These are phyloP conservation scores for Sphecodes monilicornis DNA, from an alignment of 2,888 invertebrate species.

Conservation along the genomic window DNA sequence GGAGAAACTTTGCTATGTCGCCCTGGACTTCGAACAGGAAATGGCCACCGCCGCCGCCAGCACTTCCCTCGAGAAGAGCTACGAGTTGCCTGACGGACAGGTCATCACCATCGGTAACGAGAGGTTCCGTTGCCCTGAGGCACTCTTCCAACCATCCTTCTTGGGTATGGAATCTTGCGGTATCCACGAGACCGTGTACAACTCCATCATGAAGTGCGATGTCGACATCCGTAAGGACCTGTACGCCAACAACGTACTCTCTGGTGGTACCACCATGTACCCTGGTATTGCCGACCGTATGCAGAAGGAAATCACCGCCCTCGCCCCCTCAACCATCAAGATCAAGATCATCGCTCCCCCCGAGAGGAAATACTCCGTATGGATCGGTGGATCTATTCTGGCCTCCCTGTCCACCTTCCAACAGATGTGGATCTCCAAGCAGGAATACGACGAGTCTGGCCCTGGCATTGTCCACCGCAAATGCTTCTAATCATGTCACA, in stretches of 20 bases:
- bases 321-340: slow-evolving; percentile 96
- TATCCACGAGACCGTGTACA: slow-evolving; percentile 96
- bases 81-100: slow-evolving; percentile 95
- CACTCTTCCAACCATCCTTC: slow-evolving; percentile 96
- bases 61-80: slow-evolving; percentile 95
- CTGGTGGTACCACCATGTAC: slow-evolving; percentile 98
- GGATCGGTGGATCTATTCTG: slow-evolving; percentile 98
- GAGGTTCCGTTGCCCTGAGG: slow-evolving; percentile 95
- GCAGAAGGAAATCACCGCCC: slow-evolving; percentile 98
- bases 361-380: slow-evolving; percentile 98
- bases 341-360: slow-evolving; percentile 98
- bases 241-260: slow-evolving; percentile 96
- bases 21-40: slow-evolving; percentile 97
- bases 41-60: slow-evolving; percentile 97
- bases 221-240: slow-evolving; percentile 96
- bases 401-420: slow-evolving; percentile 96
- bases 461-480: slow-evolving; percentile 98
- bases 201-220: slow-evolving; percentile 98
- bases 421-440: slow-evolving; percentile 98
- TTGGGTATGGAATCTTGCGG: slow-evolving; percentile 96
- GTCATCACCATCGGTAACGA: slow-evolving; percentile 96
- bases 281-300: slow-evolving; percentile 98
- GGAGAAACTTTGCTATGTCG: slow-evolving; percentile 96
- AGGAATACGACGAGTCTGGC: slow-evolving; percentile 98
- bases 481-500: slow-evolving; percentile 91